phyloP scores from a whole-genome alignment of 2,888 invertebrate species.

The Empis livida region DNA sequence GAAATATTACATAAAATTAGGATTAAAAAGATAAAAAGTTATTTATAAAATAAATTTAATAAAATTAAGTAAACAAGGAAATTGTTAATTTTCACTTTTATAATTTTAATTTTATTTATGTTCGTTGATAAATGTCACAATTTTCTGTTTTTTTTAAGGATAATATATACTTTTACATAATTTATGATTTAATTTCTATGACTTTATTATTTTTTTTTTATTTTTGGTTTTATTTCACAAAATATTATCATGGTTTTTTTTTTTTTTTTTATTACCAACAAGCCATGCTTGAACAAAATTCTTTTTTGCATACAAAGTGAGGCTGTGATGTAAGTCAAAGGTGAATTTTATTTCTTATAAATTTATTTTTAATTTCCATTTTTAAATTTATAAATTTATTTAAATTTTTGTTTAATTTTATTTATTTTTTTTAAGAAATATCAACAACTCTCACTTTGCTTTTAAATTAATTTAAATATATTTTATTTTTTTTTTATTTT shows the following conservation, averaged over 20 bases:
- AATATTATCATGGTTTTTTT: neutral
- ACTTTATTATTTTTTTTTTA: neutral
- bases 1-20: too few species aligned
- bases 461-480: neutral
- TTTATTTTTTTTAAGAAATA: neutral
- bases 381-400: slow-evolving; percentile 2
- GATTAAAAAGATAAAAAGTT: too few species aligned
- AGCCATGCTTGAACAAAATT: slow-evolving; percentile 11
- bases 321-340: slow-evolving; percentile 14
- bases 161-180: too few species aligned
- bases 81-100: too few species aligned
- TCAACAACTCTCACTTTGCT: neutral
- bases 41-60: too few species aligned
- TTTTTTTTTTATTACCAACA: neutral
- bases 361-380: slow-evolving; percentile 4
- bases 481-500: neutral
- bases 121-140: too few species aligned
- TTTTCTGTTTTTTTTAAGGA: too few species aligned
- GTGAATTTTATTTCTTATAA: slow-evolving; percentile 10
- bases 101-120: too few species aligned
- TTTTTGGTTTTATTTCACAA: neutral
- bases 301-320: slow-evolving; percentile 13
- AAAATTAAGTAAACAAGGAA: too few species aligned
- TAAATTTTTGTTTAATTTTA: slow-evolving; percentile 1
- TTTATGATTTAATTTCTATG: too few species aligned